phyloP scores from a whole-genome alignment of 2,888 invertebrate genomes.

The Synergus itoensis region DNA sequence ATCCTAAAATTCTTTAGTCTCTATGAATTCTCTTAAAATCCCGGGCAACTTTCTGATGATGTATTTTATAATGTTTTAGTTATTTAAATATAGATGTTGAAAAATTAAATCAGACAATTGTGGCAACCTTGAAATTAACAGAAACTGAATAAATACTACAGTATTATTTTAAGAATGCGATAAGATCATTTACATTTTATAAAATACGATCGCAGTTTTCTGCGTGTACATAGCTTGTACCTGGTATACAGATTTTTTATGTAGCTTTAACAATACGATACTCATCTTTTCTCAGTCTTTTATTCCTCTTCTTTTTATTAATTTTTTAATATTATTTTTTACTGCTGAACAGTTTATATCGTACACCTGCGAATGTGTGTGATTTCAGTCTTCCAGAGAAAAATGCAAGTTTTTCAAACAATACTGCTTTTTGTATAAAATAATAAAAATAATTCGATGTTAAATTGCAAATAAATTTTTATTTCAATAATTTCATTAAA shows the following conservation, averaged over 20 bases:
- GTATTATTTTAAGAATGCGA: slow-evolving; percentile 33
- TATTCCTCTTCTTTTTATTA: not conserved
- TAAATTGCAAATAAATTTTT: slow-evolving; percentile 2
- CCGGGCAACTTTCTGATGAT: no score
- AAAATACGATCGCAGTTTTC: slow-evolving; percentile 33
- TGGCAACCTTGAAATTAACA: not conserved
- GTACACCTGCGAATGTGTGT: slow-evolving; percentile 1
- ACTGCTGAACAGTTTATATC: not conserved
- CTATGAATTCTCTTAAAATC: no score
- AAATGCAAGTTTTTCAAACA: slow-evolving; percentile 17
- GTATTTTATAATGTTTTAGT: not conserved
- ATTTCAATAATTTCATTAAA: not conserved
- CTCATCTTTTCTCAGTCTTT: not conserved
- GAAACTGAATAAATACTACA: slow-evolving; percentile 23
- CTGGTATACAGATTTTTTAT: slow-evolving; percentile 41
- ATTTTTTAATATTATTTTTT: slow-evolving; percentile 1
- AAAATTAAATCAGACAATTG: not conserved
- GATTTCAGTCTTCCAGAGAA: slow-evolving; percentile 21
- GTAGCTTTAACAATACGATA: not conserved
- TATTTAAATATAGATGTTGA: not conserved
- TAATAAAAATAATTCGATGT: slow-evolving; percentile 9
- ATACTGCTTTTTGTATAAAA: slow-evolving; percentile 26
- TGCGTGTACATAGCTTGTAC: slow-evolving; percentile 34
- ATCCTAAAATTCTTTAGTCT: no score
- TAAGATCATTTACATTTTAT: slow-evolving; percentile 17